Conservation (phyloP, 2,888 invertebrate species). For the Dorcus hopei region DNA sequence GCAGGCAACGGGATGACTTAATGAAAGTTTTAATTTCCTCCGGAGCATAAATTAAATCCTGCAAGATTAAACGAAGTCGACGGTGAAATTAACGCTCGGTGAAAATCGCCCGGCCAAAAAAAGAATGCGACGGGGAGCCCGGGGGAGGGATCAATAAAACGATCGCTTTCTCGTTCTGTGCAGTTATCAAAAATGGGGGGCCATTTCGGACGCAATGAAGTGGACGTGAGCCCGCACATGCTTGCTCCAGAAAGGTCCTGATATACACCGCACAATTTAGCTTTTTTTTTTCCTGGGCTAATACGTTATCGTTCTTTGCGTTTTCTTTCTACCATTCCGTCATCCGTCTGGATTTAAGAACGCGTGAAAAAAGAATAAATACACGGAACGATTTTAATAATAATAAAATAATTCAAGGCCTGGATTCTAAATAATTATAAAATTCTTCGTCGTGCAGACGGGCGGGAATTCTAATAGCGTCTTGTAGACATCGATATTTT, state of each 20-base stretch:
- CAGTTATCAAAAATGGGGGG: conserved; percentile 19
- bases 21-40: neutral
- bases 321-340: too few species aligned
- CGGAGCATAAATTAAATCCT: neutral
- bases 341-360: too few species aligned
- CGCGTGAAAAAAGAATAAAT: too few species aligned
- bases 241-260: conserved; percentile 10
- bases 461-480: conserved; percentile 6
- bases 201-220: conserved; percentile 19
- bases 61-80: neutral
- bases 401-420: too few species aligned
- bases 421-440: neutral
- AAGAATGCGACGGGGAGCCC: neutral
- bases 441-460: neutral
- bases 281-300: neutral
- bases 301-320: too few species aligned
- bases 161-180: neutral
- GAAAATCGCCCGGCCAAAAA: too few species aligned
- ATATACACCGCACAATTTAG: conserved; percentile 16
- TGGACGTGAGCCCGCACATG: conserved; percentile 8
- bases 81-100: neutral
- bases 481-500: conserved; percentile 6
- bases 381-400: too few species aligned
- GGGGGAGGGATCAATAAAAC: neutral
- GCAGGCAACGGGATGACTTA: too few species aligned